Percentiles rank a stretch among this genome's conserved stretches.
Evolutionary conservation across 2,797 vertebrate genomes (phyloP).

Genomic region (Decapterus maruadsi): DNA sequence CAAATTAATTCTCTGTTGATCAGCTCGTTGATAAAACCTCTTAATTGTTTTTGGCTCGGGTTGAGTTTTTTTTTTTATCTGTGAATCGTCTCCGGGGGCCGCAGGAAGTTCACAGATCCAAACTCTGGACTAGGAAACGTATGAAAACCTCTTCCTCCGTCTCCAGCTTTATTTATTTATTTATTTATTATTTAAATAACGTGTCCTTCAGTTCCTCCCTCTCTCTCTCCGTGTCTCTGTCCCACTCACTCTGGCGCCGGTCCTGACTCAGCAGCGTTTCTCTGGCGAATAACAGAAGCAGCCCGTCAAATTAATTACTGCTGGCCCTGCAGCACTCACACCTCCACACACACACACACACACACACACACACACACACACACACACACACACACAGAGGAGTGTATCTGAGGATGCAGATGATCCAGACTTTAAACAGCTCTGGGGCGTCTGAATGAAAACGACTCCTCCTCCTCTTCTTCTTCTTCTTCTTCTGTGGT

Average conservation of each 20-base stretch:
- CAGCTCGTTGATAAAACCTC: not conserved
- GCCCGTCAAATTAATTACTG: constrained; percentile 62
- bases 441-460: constrained; percentile 27
- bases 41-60: not conserved
- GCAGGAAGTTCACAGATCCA: too few species aligned
- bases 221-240: constrained; percentile 6
- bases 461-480: not conserved
- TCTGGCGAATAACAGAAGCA: constrained; percentile 50
- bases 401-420: constrained; percentile 30
- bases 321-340: constrained; percentile 34
- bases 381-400: not conserved
- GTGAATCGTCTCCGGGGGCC: too few species aligned
- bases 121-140: not conserved
- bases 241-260: not conserved
- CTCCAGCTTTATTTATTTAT: not conserved
- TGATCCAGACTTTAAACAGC: constrained; percentile 52
- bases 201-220: not conserved
- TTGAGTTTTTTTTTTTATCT: not conserved
- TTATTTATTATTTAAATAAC: not conserved
- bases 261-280: constrained; percentile 57
- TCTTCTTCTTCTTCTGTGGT: not conserved
- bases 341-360: constrained; percentile 15
- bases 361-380: constrained; percentile 8
- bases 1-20: not conserved
- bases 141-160: not conserved